Evolutionary conservation across 2,113 vertebrate species (phyloP), one percentile per base, ranked within the genome.

Genomic region (Acanthisitta chloris): DNA sequence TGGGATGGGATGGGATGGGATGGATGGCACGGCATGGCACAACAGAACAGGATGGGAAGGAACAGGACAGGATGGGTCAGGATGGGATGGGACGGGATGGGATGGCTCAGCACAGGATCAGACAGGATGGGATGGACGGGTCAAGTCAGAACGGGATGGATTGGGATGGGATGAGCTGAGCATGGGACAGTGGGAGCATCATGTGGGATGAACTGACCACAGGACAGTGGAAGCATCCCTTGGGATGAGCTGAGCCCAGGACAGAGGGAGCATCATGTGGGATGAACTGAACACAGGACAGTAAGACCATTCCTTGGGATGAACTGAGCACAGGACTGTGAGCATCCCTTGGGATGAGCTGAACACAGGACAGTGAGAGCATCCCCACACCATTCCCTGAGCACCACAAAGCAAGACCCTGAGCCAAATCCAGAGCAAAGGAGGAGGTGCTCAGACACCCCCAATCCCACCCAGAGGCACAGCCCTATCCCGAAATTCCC

Each of bases 341-440:
- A 64, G 0, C 19, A 24, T 21, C 54, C 54, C 3, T 1, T 3
- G 59, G 36, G 61, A 34, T 5, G n/a, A 72, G 45, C 36, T 26
- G 64, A 14, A 34, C 54, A 4, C 23, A 17, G 88, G 52, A 18
- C 9, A 49, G 25, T 3, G 52, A 40, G 71, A 73, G 6, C 74
- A 49, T 42, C 78, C 48, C 29, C 54, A 2, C 3, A 1, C 48
- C 4, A 19, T 0, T 9, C 38, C 10, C 46, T 8, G 5, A 42
- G 33, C 20, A 3, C 40, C 65, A 2, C 52, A 11, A 19, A 38
- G 54, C 9, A 20, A n/a, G 43, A 25, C 52, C 70, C 9, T 0
- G 18, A 73, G 29, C 20, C 67, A 1, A 51, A 15, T 2, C 25
- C 51, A 8, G 67, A 33, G 48, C 7, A 1, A 14, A 46, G 29